These are phyloP conservation scores for Brachionus calyciflorus DNA, from an alignment of 1,140 invertebrate genomes.

Conservation along the genomic window DNA sequence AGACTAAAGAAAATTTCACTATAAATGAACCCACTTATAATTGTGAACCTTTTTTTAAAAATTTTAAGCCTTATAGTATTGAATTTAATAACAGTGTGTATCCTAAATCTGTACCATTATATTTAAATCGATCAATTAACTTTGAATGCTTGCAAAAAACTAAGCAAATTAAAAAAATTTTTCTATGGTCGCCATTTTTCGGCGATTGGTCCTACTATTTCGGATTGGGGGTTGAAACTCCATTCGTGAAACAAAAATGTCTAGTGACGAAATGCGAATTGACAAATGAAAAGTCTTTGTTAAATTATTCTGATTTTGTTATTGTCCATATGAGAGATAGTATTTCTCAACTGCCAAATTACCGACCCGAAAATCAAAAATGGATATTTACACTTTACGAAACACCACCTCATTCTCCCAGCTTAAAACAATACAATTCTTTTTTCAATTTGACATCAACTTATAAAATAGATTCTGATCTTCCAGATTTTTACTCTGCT, in stretches of 20 bases:
- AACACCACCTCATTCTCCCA: neutral
- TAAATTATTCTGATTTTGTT: slow-evolving; percentile 7
- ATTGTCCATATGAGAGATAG: slow-evolving; percentile 37
- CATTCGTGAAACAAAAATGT: slow-evolving; percentile 8
- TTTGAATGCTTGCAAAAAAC: neutral
- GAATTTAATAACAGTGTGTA: too few species aligned
- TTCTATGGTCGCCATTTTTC: slow-evolving; percentile 32
- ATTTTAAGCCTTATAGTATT: too few species aligned
- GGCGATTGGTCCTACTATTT: neutral
- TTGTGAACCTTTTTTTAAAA: too few species aligned
- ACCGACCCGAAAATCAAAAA: neutral
- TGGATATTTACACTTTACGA: slow-evolving; percentile 27
- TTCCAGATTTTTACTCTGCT: neutral
- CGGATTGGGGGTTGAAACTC: neutral
- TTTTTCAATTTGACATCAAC: slow-evolving; percentile 26
- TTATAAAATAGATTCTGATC: slow-evolving; percentile 11
- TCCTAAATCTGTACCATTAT: slow-evolving; percentile 3
- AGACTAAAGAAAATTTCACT: too few species aligned
- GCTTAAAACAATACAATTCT: neutral
- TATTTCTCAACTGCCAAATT: neutral
- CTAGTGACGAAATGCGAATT: slow-evolving; percentile 27
- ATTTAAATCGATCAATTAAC: neutral
- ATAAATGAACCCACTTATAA: too few species aligned
- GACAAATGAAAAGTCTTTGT: neutral
- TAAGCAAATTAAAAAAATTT: neutral